Percentiles rank a stretch among this genome's conserved stretches.
Conservation (phyloP, 2,113 vertebrate species). For the Cyprinodon brontotheroides region DNA sequence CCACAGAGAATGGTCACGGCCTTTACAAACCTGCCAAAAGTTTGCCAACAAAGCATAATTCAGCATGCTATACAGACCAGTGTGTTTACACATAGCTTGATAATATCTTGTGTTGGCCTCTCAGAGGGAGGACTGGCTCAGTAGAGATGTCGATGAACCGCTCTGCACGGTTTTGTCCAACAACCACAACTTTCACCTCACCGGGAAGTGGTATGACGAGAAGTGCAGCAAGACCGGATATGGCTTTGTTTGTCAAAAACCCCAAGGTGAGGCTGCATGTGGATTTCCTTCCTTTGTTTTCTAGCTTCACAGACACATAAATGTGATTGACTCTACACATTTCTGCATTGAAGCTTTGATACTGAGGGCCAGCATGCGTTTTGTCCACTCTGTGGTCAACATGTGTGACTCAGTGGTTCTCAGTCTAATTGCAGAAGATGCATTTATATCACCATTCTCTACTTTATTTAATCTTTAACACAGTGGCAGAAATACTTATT, state of each 20-base stretch:
- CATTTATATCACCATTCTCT: too few relatives aligned
- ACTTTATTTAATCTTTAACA: too few relatives aligned
- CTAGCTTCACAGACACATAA: too few relatives aligned
- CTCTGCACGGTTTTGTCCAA: conserved; percentile 87
- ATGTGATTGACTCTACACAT: background rate
- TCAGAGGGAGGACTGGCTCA: conserved; percentile 65
- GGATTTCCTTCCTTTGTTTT: background rate
- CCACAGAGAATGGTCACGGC: background rate
- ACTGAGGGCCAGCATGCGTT: too few relatives aligned
- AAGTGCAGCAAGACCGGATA: conserved; percentile 84
- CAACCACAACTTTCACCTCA: conserved; percentile 88
- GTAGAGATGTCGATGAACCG: conserved; percentile 62
- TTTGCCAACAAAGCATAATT: background rate
- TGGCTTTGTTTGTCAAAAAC: conserved; percentile 92
- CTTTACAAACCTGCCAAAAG: background rate
- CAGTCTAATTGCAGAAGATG: too few relatives aligned
- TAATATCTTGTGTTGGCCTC: background rate
- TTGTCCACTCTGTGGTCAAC: too few relatives aligned
- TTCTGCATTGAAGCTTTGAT: background rate
- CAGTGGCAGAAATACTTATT: too few relatives aligned
- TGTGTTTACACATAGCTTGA: background rate
- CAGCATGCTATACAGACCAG: background rate
- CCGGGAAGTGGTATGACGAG: conserved; percentile 94
- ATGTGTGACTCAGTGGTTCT: too few relatives aligned
- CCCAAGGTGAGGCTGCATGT: conserved; percentile 80